Conservation (phyloP, 1,140 invertebrate species). For the Heliconius melpomene region DNA sequence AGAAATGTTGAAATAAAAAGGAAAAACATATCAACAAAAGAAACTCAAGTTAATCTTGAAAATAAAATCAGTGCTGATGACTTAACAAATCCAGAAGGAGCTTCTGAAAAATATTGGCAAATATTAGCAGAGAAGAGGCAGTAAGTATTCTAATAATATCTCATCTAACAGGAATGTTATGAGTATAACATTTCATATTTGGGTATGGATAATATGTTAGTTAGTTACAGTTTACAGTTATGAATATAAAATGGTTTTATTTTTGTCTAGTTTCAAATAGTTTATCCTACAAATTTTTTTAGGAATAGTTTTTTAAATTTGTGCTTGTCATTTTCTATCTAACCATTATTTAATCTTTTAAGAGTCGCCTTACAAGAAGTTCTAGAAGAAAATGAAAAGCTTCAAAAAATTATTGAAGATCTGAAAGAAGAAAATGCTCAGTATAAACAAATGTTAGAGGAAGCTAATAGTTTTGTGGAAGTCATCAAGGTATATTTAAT, state of each 20-base stretch:
- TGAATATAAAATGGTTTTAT: too few species aligned
- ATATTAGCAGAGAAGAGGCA: conserved; percentile 84
- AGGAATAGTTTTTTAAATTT: background rate
- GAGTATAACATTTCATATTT: too few species aligned
- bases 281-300: too few species aligned
- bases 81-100: conserved; percentile 83
- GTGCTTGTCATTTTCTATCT: conserved; percentile 24
- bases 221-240: too few species aligned
- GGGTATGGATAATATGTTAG: too few species aligned
- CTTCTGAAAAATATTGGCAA: conserved; percentile 87
- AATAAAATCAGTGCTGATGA: conserved; percentile 82
- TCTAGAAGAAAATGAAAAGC: conserved; percentile 84
- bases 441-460: conserved; percentile 85
- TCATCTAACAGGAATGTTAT: background rate
- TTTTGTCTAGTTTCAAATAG: too few species aligned
- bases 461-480: conserved; percentile 84
- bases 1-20: conserved; percentile 69
- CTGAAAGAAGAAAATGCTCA: conserved; percentile 84
- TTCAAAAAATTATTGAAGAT: conserved; percentile 79
- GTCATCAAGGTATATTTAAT: conserved; percentile 82
- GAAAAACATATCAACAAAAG: conserved; percentile 74
- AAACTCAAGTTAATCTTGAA: conserved; percentile 81
- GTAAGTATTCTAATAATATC: conserved; percentile 56
- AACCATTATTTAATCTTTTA: background rate
- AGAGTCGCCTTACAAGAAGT: conserved; percentile 83